A percentile compares a stretch with the other conserved stretches of the same genome.
phyloP scores from a whole-genome alignment of 2,888 invertebrate species.

The Ophion slaviceki region DNA sequence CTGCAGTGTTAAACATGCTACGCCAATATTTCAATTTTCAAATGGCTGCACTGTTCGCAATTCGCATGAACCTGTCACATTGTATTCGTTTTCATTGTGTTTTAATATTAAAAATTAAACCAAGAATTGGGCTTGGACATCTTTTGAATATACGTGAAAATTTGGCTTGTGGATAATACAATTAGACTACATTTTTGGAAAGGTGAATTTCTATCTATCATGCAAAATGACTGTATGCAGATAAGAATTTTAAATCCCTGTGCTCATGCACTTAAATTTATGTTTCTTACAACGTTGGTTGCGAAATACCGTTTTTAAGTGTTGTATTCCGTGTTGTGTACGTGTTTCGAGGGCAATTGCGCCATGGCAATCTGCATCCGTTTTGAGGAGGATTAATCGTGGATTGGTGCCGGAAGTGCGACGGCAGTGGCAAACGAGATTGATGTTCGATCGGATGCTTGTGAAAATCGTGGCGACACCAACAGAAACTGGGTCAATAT shows the following conservation, averaged over 20 bases:
- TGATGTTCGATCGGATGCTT: constrained; percentile 48
- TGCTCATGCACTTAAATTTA: background rate
- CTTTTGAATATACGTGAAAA: no score
- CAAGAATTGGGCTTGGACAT: no score
- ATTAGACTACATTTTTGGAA: no score
- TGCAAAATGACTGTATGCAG: no score
- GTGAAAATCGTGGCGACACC: constrained; percentile 28
- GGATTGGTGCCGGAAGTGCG: constrained; percentile 52
- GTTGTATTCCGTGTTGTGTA: background rate
- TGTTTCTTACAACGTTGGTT: background rate
- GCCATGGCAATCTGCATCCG: constrained; percentile 33
- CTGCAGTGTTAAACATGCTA: no score
- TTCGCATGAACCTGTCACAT: no score
- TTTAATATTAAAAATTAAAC: no score
- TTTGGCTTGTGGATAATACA: no score
- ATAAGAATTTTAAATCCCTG: background rate
- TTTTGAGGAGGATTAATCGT: constrained; percentile 47
- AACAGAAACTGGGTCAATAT: constrained; percentile 58
- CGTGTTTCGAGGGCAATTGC: constrained; percentile 19
- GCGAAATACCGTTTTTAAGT: background rate
- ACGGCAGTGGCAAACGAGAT: constrained; percentile 38
- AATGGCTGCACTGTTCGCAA: no score
- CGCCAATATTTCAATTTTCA: no score
- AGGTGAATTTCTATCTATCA: no score
- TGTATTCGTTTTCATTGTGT: no score